Base-by-base conservation (phyloP, 2,113 vertebrate genomes). In the Lepidothrix coronata region DNA sequence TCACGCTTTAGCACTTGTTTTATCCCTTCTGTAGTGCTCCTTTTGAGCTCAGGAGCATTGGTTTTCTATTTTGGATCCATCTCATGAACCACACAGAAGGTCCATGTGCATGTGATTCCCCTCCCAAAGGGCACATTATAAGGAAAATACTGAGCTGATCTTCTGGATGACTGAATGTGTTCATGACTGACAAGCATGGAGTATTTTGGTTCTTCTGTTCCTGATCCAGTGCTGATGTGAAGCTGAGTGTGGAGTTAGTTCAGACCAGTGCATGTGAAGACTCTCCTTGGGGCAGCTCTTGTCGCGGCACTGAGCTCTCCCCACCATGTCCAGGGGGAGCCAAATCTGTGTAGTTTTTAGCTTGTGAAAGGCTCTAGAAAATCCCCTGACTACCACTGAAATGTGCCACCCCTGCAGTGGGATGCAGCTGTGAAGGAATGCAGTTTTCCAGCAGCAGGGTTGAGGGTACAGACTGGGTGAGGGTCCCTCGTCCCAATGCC, bases 121-220 rank as follows among this genome's bases (percentile, higher is more conserved):
- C 4, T 55, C 30, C 30, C 62, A 57, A 15, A 43, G 18, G 30
- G 25, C 55, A 39, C 15, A 30, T 46, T 0, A 0, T 10, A 27
- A 39, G 12, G 35, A 35, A 63, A 44, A 16, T 22, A 5, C 14
- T 39, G 68, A 84, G 22, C 31, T 91, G 61, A 11, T 22, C 48
- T 61, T 55, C 61, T 62, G 52, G 24, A 4, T 54, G 49, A 1
- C 5, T 49, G 44, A 41, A 11, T 46, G 28, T 14, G 17, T 22
- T 55, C 0, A 0, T 27, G 19, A 5, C 49, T 66, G 82, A 11
- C 1, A 2, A 30, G 1, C 3, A 0, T 5, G 37, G 22, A 33
- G 15, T 14, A 20, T 22, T 84, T 59, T 41, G 27, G 11, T 14
- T 2, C 12, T 58, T 15, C 14, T 74, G 19, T 10, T 58, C 12